Conservation (phyloP, 2,797 vertebrate genomes). For the Neoniphon sammara region DNA sequence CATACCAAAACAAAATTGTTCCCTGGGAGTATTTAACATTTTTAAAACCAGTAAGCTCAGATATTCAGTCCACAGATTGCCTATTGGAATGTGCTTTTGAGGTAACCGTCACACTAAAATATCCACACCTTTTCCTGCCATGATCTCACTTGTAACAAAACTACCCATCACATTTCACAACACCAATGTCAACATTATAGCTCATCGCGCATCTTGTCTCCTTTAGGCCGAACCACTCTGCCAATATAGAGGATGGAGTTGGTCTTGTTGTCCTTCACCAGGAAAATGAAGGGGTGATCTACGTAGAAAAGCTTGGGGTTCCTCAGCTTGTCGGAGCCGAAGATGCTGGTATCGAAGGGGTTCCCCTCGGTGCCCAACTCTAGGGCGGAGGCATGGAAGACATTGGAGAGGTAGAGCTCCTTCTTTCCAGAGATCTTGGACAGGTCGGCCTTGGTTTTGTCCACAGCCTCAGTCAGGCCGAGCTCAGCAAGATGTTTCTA, state of each 20-base stretch:
- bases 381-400: slow-evolving; percentile 91
- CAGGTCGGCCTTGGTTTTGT: slow-evolving; percentile 95
- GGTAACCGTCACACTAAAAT: slow-evolving; percentile 68
- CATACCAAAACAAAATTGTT: slow-evolving; percentile 23
- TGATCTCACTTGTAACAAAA: slow-evolving; percentile 35
- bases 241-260: slow-evolving; percentile 96
- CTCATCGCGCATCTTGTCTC: slow-evolving; percentile 96
- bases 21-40: slow-evolving; percentile 25
- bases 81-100: slow-evolving; percentile 72
- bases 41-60: slow-evolving; percentile 28
- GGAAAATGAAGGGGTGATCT: slow-evolving; percentile 96
- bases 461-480: slow-evolving; percentile 93
- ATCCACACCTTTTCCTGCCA: slow-evolving; percentile 47
- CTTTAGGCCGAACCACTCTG: slow-evolving; percentile 92
- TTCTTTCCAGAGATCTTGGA: slow-evolving; percentile 99
- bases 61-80: slow-evolving; percentile 59
- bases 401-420: slow-evolving; percentile 93
- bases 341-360: slow-evolving; percentile 89
- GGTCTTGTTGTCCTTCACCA: slow-evolving; percentile 95
- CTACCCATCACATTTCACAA: slow-evolving; percentile 13
- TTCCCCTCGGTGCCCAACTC: slow-evolving; percentile 92
- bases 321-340: slow-evolving; percentile 87
- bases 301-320: slow-evolving; percentile 95
- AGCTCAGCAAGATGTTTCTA: slow-evolving; percentile 94
- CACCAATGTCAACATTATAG: slow-evolving; percentile 80